Percentiles rank a stretch among this genome's conserved stretches.
phyloP scores from a whole-genome alignment of 2,797 vertebrate species.

The Myoxocephalus aenaeus region DNA sequence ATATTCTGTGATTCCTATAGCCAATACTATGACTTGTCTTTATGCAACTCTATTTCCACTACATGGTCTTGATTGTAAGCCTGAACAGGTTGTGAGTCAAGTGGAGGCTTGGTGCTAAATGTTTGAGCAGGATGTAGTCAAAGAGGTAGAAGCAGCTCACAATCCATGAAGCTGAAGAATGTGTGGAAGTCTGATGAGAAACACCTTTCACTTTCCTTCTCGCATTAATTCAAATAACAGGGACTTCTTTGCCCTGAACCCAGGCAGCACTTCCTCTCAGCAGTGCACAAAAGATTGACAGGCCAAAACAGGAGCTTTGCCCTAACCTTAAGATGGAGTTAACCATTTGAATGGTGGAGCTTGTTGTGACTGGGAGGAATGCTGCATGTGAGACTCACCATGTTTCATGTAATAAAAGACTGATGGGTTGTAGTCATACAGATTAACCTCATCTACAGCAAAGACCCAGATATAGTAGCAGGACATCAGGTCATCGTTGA shows the following conservation, averaged over 20 bases:
- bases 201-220: background rate
- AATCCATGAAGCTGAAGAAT: background rate
- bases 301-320: conserved; percentile 32
- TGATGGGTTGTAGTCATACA: background rate
- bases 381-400: background rate
- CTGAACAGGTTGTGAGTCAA: background rate
- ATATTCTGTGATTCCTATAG: background rate
- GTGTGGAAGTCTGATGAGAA: conserved; percentile 1
- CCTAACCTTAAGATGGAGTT: conserved; percentile 3
- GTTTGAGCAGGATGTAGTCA: background rate
- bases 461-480: background rate
- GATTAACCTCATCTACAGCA: conserved; percentile 10
- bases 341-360: background rate
- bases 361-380: conserved; percentile 5
- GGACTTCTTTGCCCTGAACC: conserved; percentile 16
- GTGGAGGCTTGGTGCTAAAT: conserved; percentile 15
- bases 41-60: background rate
- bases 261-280: conserved; percentile 32
- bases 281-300: conserved; percentile 25
- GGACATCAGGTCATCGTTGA: background rate
- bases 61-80: background rate
- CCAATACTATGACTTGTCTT: background rate
- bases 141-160: background rate
- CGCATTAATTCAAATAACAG: background rate
- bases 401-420: background rate